These are phyloP conservation scores for Lamproptera curius DNA, from an alignment of 2,888 invertebrate species.

Conservation along the genomic window DNA sequence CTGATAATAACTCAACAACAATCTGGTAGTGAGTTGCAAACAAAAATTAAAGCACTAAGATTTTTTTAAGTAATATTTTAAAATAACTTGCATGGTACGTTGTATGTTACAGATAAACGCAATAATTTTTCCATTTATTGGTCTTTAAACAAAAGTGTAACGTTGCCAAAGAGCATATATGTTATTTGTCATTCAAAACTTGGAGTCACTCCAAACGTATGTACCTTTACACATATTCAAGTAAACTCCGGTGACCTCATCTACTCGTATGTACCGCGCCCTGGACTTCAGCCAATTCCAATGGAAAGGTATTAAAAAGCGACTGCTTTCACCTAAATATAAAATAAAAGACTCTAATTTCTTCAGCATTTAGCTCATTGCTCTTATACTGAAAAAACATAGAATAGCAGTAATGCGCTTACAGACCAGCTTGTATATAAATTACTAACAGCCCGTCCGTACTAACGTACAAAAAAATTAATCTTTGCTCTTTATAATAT, in stretches of 20 bases:
- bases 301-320: constrained; percentile 13
- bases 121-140: not conserved
- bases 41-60: no score
- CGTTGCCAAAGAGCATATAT: constrained; percentile 8
- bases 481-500: no score
- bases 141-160: not conserved
- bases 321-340: constrained; percentile 4
- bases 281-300: constrained; percentile 15
- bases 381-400: no score
- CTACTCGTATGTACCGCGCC: constrained; percentile 4
- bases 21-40: no score
- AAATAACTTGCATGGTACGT: no score
- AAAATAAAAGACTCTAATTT: not conserved
- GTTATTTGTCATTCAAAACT: constrained; percentile 19
- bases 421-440: no score
- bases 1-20: no score
- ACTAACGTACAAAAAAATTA: no score
- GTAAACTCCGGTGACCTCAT: constrained; percentile 18
- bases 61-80: no score
- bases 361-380: no score
- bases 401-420: no score
- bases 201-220: constrained; percentile 16
- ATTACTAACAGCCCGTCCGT: no score
- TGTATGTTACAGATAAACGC: not conserved
- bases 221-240: constrained; percentile 18